Base-by-base conservation (phyloP, 2,888 invertebrate genomes). In the Carabus problematicus region DNA sequence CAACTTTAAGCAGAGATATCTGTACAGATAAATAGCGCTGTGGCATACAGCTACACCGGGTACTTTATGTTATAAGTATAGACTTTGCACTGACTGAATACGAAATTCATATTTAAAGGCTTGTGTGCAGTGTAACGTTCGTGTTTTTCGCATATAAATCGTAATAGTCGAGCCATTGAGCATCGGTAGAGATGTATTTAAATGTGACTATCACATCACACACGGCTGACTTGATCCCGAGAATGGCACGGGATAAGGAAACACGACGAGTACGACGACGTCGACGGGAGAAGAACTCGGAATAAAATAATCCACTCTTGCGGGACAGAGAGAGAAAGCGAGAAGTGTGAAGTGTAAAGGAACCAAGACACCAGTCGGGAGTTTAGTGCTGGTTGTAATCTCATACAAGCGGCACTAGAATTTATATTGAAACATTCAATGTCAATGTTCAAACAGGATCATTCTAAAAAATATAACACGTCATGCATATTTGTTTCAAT, bases 151-250 rank as follows among this genome's bases (percentile, higher is more conserved):
- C 16, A 11, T 14, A 54, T n/a, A 54, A 66, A 66, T 66, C 66
- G 29, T 52, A n/a, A 62, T 29, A 42, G 52, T 49, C 63, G 71
- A 71, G 58, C 71, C 71, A 45, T 49, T 49, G 47, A 49, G 16
- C 47, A 45, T 12, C 18, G 16, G 3, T 12, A 47, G 47, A 29
- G 42, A 56, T 58, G 77, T 77, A 77, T 78, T 78, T 78, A 78
- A 78, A 78, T 78, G 75, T 74, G 75, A 77, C 77, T 77, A 77
- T 78, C 76, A 75, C 73, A 74, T 76, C 76, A 75, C 75, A 76
- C 76, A 77, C 77, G 76, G 75, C 74, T 75, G 77, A 74, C 72
- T 75, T 75, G 75, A 75, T 73, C 74, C 73, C 71, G 61, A 73
- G 72, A 74, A 74, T 73, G 63, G 75, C 70, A 18, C 16, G n/a